These are phyloP conservation scores for Penaeus vannamei DNA, from an alignment of 1,140 invertebrate species.

Conservation along the genomic window DNA sequence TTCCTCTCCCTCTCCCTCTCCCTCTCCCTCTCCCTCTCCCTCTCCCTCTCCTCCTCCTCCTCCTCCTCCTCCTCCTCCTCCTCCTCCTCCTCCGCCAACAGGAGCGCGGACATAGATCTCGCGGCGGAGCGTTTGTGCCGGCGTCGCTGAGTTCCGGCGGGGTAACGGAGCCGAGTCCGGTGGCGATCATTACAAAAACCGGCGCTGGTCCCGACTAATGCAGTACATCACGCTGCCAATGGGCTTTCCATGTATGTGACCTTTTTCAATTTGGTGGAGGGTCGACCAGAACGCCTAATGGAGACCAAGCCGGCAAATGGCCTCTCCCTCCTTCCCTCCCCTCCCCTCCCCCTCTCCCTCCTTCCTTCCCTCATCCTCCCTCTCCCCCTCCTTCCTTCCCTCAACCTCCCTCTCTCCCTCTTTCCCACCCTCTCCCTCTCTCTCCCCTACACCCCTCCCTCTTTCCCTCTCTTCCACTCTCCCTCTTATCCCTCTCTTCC, in stretches of 20 bases:
- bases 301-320: constrained; percentile 30
- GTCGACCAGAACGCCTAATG: constrained; percentile 56
- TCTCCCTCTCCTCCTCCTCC: constrained; percentile 34
- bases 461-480: not conserved
- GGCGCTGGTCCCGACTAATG: not conserved
- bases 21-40: constrained; percentile 45
- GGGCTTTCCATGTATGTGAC: constrained; percentile 51
- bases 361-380: no score
- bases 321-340: not conserved
- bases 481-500: no score
- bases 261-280: constrained; percentile 65
- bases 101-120: not conserved
- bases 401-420: not conserved
- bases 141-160: not conserved
- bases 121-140: not conserved
- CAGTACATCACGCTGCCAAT: constrained; percentile 51
- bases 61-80: constrained; percentile 17
- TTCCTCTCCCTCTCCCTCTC: constrained; percentile 31
- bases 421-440: not conserved
- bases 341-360: not conserved
- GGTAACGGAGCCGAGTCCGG: constrained; percentile 20
- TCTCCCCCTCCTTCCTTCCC: not conserved
- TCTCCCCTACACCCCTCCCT: not conserved
- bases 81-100: not conserved
- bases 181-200: constrained; percentile 16